Evolutionary conservation across 2,113 vertebrate genomes (phyloP).

Genomic region (Beaufortia kweichowensis): DNA sequence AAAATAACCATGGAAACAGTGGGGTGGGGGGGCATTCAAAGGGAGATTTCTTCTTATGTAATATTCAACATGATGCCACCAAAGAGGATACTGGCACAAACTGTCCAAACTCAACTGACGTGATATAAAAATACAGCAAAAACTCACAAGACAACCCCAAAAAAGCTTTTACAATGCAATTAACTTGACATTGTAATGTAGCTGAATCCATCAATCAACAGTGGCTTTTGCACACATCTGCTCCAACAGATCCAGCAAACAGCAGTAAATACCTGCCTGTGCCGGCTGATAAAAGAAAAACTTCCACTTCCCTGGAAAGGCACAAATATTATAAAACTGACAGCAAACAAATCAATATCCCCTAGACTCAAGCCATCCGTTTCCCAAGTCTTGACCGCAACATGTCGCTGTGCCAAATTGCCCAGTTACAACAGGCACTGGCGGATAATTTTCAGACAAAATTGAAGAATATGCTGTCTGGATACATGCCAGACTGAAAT

Average conservation of each 20-base stretch:
- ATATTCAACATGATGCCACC: slow-evolving; percentile 34
- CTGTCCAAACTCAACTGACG: not conserved
- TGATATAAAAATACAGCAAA: not conserved
- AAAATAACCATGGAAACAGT: slow-evolving; percentile 46
- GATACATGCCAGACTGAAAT: slow-evolving; percentile 31
- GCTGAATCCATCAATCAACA: not conserved
- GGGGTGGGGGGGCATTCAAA: slow-evolving; percentile 22
- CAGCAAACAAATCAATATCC: slow-evolving; percentile 43
- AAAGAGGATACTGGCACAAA: slow-evolving; percentile 1
- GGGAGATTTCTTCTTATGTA: slow-evolving; percentile 30
- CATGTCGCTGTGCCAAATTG: slow-evolving; percentile 31
- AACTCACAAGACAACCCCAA: not conserved
- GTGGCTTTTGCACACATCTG: not conserved
- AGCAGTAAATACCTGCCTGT: slow-evolving; percentile 30
- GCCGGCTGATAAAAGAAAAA: not conserved
- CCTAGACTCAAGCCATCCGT: not conserved
- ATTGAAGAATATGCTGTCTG: slow-evolving; percentile 29
- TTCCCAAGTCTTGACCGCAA: slow-evolving; percentile 20
- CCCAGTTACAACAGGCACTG: slow-evolving; percentile 33
- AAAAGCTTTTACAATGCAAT: not conserved
- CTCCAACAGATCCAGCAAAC: not conserved
- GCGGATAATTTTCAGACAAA: slow-evolving; percentile 41
- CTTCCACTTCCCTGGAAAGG: not conserved
- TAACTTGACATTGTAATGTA: not conserved
- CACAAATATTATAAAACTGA: slow-evolving; percentile 43